Evolutionary conservation across 2,797 vertebrate genomes (phyloP).

Genomic region (Gastrophryne carolinensis): DNA sequence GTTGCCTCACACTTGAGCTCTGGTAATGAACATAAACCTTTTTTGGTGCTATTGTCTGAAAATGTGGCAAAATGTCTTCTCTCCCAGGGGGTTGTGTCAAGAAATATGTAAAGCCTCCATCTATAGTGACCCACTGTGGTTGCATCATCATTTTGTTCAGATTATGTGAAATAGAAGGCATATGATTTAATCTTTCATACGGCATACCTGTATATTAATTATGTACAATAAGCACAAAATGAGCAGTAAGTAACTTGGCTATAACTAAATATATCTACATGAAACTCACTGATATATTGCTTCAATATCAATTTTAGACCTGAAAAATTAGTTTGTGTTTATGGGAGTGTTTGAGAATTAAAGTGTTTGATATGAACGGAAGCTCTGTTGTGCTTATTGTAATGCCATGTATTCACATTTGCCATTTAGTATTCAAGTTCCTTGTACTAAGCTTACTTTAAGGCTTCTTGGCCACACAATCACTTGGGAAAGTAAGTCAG

Average conservation of each 20-base stretch:
- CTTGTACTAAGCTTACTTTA: not conserved
- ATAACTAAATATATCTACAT: too few relatives aligned
- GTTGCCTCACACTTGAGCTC: not conserved
- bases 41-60: constrained; percentile 11
- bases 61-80: not conserved
- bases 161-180: too few relatives aligned
- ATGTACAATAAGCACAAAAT: too few relatives aligned
- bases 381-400: not conserved
- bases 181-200: too few relatives aligned
- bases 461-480: not conserved
- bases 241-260: too few relatives aligned
- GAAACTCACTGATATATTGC: too few relatives aligned
- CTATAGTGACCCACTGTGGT: not conserved
- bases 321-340: not conserved
- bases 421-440: not conserved
- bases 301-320: too few relatives aligned
- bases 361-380: not conserved
- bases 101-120: not conserved
- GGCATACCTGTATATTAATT: too few relatives aligned
- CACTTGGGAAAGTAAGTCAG: not conserved
- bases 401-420: not conserved
- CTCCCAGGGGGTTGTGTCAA: not conserved
- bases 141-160: not conserved
- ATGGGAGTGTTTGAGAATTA: too few relatives aligned
- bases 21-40: not conserved